Conservation (phyloP, 1,140 invertebrate species). For the Procambarus clarkii region DNA sequence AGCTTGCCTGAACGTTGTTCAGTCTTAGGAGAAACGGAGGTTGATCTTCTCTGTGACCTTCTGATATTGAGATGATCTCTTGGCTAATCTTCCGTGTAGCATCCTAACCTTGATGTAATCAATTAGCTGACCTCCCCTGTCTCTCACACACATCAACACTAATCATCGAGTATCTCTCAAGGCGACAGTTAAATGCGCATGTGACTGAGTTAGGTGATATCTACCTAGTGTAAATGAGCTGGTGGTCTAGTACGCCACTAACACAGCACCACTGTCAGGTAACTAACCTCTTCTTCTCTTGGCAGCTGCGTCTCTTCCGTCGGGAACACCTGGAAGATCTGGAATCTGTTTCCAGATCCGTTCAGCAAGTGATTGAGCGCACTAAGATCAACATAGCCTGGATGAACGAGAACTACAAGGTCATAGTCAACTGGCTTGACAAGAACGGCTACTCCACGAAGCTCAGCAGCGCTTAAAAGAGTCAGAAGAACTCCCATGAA, state of each 20-base stretch:
- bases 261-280: too few relatives aligned
- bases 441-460: constrained; percentile 50
- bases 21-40: too few relatives aligned
- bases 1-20: too few relatives aligned
- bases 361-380: constrained; percentile 87
- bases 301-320: constrained; percentile 59
- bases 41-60: too few relatives aligned
- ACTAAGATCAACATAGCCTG: constrained; percentile 87
- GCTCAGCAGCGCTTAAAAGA: constrained; percentile 41
- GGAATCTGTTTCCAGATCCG: constrained; percentile 79
- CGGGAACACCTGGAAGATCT: constrained; percentile 39
- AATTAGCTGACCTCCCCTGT: too few relatives aligned
- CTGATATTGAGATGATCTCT: too few relatives aligned
- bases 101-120: too few relatives aligned
- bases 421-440: constrained; percentile 77
- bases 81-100: too few relatives aligned
- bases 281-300: neutral
- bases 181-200: neutral
- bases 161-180: too few relatives aligned
- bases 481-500: neutral
- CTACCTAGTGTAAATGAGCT: neutral
- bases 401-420: constrained; percentile 85
- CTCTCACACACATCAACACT: too few relatives aligned
- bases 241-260: too few relatives aligned
- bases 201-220: neutral